phyloP scores from a whole-genome alignment of 2,888 invertebrate genomes.

The Athalia rosae region DNA sequence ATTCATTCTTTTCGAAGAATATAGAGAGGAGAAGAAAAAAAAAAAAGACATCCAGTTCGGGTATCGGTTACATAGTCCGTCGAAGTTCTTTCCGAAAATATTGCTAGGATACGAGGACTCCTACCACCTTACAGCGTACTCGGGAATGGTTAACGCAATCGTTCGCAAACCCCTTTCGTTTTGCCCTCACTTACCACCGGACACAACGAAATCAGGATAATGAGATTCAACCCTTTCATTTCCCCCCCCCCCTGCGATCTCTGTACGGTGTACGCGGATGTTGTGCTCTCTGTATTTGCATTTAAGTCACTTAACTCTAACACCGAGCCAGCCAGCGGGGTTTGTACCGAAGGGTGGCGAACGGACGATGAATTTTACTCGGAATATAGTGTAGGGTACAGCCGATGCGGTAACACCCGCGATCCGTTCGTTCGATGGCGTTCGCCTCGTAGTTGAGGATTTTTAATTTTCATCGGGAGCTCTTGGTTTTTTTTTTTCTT shows the following conservation, averaged over 20 bases:
- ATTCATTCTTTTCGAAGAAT: not conserved
- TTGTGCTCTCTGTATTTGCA: conserved; percentile 42
- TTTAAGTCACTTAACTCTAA: conserved; percentile 43
- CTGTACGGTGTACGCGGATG: conserved; percentile 20
- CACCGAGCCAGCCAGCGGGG: conserved; percentile 22
- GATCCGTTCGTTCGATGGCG: conserved; percentile 15
- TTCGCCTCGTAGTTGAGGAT: conserved; percentile 30
- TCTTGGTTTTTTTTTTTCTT: too few species aligned
- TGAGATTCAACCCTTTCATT: conserved; percentile 44
- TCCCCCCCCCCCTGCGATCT: conserved; percentile 30
- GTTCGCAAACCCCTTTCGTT: conserved; percentile 12
- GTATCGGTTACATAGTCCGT: too few species aligned
- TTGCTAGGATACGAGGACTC: not conserved
- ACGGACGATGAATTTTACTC: not conserved
- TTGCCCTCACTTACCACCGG: conserved; percentile 41
- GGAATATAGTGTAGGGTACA: conserved; percentile 18
- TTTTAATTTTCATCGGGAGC: conserved; percentile 27
- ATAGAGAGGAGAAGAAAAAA: too few species aligned
- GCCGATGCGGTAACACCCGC: not conserved
- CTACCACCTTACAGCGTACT: not conserved
- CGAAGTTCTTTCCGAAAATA: too few species aligned
- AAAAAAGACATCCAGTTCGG: not conserved
- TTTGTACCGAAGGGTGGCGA: too few species aligned
- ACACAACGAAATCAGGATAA: conserved; percentile 44
- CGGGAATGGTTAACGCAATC: conserved; percentile 39